Base-by-base conservation (phyloP, 2,888 invertebrate species). In the Ditula angustiorana region DNA sequence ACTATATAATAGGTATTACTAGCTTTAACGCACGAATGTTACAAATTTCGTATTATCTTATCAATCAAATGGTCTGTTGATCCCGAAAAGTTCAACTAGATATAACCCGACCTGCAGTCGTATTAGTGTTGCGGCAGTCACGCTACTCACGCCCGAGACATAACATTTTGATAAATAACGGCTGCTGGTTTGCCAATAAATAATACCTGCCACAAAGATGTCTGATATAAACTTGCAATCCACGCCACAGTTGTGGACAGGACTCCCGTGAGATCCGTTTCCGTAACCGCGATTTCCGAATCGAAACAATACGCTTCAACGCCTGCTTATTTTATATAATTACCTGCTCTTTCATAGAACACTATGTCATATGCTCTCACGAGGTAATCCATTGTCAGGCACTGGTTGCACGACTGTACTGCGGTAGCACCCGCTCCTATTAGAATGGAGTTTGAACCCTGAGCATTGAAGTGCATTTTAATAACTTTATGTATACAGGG, bases 331-430 rank as follows among this genome's bases (percentile, higher is more conserved):
- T 46, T 16, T 1, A 30, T n/a, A 41, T 16, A 69, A 74, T 76
- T 85, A 93, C 93, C 93, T 81, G 90, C 86, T 76, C 81, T 80
- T 68, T 92, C 89, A 71, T 87, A 85, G 71, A 93, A 90, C 21
- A 92, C 71, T 16, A 73, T 71, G 68, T 89, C 71, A 75, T 93
- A 92, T 23, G 76, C 76, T 70, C 74, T 72, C 50, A 66, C 67
- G 23, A 87, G 72, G 3, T 62, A 66, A 52, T 90, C 89, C 91
- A 90, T 90, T 67, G 41, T 30, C 35, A 35, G 11, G 10, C 37
- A 63, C 64, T 57, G 44, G 47, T 19, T 21, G n/a, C 11, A n/a
- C 44, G 46, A 53, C 64, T 46, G 13, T 59, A 59, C 58, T 3
- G 11, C 33, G 23, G 41, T 23, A n/a, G 26, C n/a, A n/a, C 53